Evolutionary conservation across 2,797 vertebrate genomes (phyloP).

Genomic region (Clarias fuscus): DNA sequence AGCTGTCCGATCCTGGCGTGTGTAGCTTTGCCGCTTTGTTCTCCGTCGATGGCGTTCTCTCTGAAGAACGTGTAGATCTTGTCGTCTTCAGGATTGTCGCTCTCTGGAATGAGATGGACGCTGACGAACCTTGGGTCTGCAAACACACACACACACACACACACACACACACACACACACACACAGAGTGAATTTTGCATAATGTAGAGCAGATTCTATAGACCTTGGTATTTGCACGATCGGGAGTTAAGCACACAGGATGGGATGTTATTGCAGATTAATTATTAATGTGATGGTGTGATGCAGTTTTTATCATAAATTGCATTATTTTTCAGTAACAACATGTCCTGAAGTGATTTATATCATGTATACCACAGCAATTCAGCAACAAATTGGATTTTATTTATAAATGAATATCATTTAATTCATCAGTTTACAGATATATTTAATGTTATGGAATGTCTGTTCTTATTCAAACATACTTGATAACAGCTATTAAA

Average conservation of each 20-base stretch:
- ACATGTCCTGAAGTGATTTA: neutral
- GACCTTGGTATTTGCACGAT: no score
- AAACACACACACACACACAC: neutral
- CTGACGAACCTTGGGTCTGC: conserved; percentile 93
- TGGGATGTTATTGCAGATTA: neutral
- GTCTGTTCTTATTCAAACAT: neutral
- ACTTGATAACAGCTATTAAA: no score
- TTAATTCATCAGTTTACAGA: neutral
- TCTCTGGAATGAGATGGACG: conserved; percentile 91
- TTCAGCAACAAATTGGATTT: neutral
- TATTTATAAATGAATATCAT: neutral
- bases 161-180: neutral
- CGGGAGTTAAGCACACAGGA: neutral
- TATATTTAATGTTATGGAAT: neutral
- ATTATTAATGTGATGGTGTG: neutral
- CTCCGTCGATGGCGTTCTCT: conserved; percentile 95
- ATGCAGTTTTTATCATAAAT: neutral
- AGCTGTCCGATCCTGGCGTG: conserved; percentile 96
- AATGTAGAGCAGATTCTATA: no score
- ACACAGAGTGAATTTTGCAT: neutral
- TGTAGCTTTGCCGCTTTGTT: conserved; percentile 94
- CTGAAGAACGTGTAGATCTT: conserved; percentile 98
- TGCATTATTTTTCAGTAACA: neutral
- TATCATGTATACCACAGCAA: neutral
- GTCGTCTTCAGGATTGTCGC: conserved; percentile 96